phyloP scores from a whole-genome alignment of 2,797 vertebrate species.

The Enteromius trimaculatus region DNA sequence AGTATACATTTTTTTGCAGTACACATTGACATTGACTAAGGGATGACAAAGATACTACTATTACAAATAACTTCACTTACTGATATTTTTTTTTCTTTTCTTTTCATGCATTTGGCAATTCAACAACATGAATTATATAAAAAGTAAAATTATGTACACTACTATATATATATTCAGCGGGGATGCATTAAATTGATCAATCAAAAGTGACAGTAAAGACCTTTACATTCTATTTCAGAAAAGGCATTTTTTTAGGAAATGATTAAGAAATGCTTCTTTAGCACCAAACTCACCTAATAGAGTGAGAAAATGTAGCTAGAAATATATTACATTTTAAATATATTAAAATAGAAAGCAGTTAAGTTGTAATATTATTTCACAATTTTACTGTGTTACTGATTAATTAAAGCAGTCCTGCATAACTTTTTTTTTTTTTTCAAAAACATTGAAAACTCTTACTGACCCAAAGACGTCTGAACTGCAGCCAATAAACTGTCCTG shows the following conservation, averaged over 20 bases:
- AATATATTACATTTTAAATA: neutral
- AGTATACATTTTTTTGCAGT: neutral
- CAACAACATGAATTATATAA: neutral
- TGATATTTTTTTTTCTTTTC: neutral
- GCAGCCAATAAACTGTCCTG: neutral
- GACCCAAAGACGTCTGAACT: neutral
- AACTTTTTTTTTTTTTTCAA: neutral
- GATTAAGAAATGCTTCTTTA: neutral
- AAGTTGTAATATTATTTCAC: neutral
- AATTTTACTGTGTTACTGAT: no score
- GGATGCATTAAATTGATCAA: no score
- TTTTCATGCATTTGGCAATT: neutral
- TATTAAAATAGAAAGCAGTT: neutral
- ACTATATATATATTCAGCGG: neutral
- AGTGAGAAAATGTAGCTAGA: neutral
- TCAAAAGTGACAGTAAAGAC: no score
- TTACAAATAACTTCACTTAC: neutral
- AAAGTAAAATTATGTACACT: neutral
- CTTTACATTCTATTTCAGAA: no score
- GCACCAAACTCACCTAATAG: no score
- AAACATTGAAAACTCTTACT: neutral
- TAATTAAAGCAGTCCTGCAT: neutral
- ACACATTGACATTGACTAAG: neutral
- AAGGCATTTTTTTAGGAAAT: neutral
- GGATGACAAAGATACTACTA: neutral